Conservation (phyloP, 2,113 vertebrate genomes). For the Spermophilus dauricus region DNA sequence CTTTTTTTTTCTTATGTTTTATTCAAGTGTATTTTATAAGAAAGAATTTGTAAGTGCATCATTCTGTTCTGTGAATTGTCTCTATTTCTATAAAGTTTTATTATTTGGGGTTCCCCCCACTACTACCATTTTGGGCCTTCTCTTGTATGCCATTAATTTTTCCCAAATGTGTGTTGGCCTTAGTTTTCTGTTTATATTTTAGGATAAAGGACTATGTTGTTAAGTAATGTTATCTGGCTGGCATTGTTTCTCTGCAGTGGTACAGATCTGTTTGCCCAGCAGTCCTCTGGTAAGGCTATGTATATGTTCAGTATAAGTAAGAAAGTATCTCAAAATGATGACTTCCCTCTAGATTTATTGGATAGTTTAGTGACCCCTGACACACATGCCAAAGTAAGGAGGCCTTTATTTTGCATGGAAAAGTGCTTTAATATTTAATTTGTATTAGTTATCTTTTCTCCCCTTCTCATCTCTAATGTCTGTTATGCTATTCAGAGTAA, state of each 20-base stretch:
- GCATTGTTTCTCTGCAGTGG: neutral
- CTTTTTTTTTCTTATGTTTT: slow-evolving; percentile 45
- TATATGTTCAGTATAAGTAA: neutral
- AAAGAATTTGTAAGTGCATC: neutral
- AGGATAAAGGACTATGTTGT: neutral
- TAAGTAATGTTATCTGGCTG: neutral
- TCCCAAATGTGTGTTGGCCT: neutral
- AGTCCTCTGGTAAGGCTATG: neutral
- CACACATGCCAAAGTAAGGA: neutral
- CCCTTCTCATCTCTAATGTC: neutral
- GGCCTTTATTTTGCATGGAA: neutral
- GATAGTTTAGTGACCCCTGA: neutral
- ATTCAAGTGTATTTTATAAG: neutral
- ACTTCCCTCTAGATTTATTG: neutral
- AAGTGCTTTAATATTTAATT: slow-evolving; percentile 27
- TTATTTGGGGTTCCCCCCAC: neutral
- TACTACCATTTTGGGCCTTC: neutral
- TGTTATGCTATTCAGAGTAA: neutral
- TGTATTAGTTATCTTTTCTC: slow-evolving; percentile 28
- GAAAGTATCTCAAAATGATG: neutral
- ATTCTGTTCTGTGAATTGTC: neutral
- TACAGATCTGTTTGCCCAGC: neutral
- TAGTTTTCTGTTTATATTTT: slow-evolving; percentile 33
- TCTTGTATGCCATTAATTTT: slow-evolving; percentile 6
- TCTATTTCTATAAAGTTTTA: neutral